A percentile compares a stretch with the other conserved stretches of the same genome.
Conservation (phyloP, 2,888 invertebrate genomes). For the Agrilus mali region DNA sequence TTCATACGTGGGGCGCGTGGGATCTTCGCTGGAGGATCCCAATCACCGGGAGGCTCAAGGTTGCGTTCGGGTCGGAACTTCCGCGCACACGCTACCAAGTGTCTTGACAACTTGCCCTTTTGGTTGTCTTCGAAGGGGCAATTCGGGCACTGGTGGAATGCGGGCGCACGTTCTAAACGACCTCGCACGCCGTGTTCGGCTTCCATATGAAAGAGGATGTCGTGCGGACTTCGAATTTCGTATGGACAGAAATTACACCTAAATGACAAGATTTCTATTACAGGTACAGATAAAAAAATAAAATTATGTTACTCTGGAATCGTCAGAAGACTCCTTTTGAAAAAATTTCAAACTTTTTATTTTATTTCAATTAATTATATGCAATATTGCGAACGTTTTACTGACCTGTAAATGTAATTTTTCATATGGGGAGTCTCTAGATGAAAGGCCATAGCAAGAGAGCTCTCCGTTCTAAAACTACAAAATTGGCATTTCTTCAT, state of each 20-base stretch:
- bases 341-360: no score
- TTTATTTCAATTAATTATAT: no score
- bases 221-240: constrained; percentile 73
- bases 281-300: no score
- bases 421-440: constrained; percentile 86
- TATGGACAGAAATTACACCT: constrained; percentile 61
- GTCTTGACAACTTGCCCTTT: constrained; percentile 79
- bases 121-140: constrained; percentile 92
- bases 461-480: constrained; percentile 80
- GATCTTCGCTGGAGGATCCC: constrained; percentile 91
- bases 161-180: constrained; percentile 69
- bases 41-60: constrained; percentile 74
- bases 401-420: constrained; percentile 58
- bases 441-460: constrained; percentile 72
- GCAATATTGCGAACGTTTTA: no score
- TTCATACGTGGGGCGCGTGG: constrained; percentile 50
- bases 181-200: constrained; percentile 76
- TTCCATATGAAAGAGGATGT: constrained; percentile 86
- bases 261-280: no score
- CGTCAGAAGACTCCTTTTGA: no score
- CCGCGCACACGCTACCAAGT: constrained; percentile 76
- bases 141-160: constrained; percentile 83
- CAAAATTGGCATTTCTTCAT: constrained; percentile 80
- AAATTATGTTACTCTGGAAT: no score
- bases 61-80: constrained; percentile 82